Evolutionary conservation across 2,888 invertebrate species (phyloP), one percentile per base, ranked within the genome.

Genomic region (Platerodrilus igneus): DNA sequence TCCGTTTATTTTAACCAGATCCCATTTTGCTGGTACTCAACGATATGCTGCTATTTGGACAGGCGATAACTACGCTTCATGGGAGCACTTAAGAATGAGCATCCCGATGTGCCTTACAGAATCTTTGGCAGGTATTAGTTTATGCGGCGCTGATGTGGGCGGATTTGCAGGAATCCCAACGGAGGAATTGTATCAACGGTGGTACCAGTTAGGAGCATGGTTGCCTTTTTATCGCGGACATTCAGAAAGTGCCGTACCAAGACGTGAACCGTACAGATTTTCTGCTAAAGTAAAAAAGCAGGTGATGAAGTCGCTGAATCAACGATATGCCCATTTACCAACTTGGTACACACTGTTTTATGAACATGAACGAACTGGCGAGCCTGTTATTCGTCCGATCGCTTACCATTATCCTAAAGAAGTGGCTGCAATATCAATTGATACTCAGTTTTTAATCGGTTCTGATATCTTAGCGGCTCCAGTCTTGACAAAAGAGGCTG

Each of bases 221-320:
- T 81, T 93, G 52, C 89, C 96, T 10, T 97, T 96, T 74, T 90
- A 88, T 77, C 79, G 97, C 50, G 86, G 87, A 1, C 97, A 97
- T 69, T 87, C 97, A 0, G 94, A 95, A 68, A 81, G 92, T 47
- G 94, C 94, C 63, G 90, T 93, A 0, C 86, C 86, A 59, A 81
- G 97, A 0, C 79, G 97, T 18, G 97, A 99, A 69, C 97, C 97
- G 0, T 99, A 93, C 88, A n/a, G n/a, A n/a, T n/a, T n/a, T n/a
- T n/a, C n/a, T n/a, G n/a, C n/a, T n/a, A n/a, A n/a, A n/a, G n/a
- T n/a, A n/a, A n/a, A n/a, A n/a, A n/a, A n/a, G n/a, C n/a, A n/a
- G n/a, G n/a, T n/a, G n/a, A n/a, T n/a, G n/a, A n/a, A n/a, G n/a
- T n/a, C n/a, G n/a, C n/a, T n/a, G n/a, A n/a, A n/a, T n/a, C n/a